Evolutionary conservation across 1,140 invertebrate species (phyloP).

Genomic region (Atta cephalotes): DNA sequence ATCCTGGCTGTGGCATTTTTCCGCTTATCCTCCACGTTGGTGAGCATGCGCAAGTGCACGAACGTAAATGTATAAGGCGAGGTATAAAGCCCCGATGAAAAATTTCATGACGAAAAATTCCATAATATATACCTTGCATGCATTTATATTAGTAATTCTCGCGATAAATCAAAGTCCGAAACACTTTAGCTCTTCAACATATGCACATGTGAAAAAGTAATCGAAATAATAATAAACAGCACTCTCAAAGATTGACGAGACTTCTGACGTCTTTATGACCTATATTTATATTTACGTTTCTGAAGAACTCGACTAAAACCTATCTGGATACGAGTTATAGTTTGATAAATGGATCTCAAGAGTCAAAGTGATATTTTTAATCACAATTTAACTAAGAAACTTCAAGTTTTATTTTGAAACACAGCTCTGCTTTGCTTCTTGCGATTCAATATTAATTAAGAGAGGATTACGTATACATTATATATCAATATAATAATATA

Average conservation of each 20-base stretch:
- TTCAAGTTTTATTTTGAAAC: neutral
- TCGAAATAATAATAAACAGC: neutral
- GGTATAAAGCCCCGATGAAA: constrained; percentile 18
- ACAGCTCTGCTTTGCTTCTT: neutral
- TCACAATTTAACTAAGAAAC: neutral
- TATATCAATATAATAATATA: no score
- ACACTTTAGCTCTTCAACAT: neutral
- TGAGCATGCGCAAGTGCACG: neutral
- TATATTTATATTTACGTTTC: neutral
- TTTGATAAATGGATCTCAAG: constrained; percentile 7
- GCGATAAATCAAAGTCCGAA: neutral
- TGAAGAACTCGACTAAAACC: neutral
- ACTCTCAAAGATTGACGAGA: neutral
- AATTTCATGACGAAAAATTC: constrained; percentile 35
- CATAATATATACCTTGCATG: constrained; percentile 2
- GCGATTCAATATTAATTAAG: neutral
- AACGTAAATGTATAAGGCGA: neutral
- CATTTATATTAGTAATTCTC: constrained; percentile 31
- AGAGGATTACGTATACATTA: neutral
- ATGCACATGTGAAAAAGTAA: neutral
- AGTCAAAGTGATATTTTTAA: constrained; percentile 10
- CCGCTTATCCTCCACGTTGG: constrained; percentile 36
- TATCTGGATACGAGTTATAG: neutral
- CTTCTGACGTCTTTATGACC: neutral
- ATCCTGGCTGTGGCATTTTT: constrained; percentile 49